A percentile compares a stretch with the other conserved stretches of the same genome.
Evolutionary conservation across 2,888 invertebrate species (phyloP).

Genomic region (Melieria omissa): DNA sequence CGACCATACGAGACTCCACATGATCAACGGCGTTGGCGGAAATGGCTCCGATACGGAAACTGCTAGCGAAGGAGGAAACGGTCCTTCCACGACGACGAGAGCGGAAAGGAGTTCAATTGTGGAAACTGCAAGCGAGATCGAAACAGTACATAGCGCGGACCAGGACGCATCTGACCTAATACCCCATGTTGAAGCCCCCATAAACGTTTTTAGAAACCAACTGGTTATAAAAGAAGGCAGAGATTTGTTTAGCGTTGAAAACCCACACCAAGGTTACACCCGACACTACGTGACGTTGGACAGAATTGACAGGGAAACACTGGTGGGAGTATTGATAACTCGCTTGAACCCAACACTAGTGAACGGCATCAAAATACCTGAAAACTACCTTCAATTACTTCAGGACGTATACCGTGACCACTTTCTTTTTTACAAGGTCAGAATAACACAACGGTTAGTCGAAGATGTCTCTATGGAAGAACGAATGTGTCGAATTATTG

Average conservation of each 20-base stretch:
- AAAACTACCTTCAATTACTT: not conserved
- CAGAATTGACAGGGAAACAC: not conserved
- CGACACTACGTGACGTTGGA: not conserved
- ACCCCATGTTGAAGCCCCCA: constrained; percentile 17
- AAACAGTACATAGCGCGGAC: constrained; percentile 2
- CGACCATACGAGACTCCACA: not conserved
- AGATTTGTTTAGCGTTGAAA: no score
- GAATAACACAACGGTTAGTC: constrained; percentile 7
- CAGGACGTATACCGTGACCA: constrained; percentile 9
- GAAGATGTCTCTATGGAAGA: not conserved
- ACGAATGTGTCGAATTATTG: not conserved
- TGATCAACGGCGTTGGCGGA: no score
- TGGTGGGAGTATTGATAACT: not conserved
- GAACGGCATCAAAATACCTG: not conserved
- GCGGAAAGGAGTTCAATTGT: not conserved
- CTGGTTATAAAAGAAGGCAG: constrained; percentile 14
- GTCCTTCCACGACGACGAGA: not conserved
- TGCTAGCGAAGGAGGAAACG: no score
- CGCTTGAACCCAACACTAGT: not conserved
- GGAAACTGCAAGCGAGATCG: not conserved
- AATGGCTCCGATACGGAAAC: no score
- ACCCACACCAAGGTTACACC: no score
- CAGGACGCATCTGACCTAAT: not conserved
- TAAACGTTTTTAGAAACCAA: constrained; percentile 36
- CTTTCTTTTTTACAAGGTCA: constrained; percentile 3